Percentiles rank a stretch among this genome's conserved stretches.
These are phyloP conservation scores for Panulirus ornatus DNA, from an alignment of 1,140 invertebrate species.

Conservation along the genomic window DNA sequence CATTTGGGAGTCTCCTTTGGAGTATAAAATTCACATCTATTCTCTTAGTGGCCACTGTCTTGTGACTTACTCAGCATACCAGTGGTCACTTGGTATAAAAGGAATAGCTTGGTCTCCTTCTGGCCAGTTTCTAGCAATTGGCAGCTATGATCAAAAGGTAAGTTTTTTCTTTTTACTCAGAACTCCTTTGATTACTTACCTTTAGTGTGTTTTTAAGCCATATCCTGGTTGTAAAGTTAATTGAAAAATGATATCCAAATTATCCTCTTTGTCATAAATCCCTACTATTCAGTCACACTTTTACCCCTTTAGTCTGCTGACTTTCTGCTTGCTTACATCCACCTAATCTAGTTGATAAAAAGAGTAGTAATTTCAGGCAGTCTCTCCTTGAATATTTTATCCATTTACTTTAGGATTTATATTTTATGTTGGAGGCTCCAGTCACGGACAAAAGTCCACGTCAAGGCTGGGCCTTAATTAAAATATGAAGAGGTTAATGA, in stretches of 20 bases:
- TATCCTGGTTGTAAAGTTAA: neutral
- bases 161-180: constrained; percentile 28
- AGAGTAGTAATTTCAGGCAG: too few species aligned
- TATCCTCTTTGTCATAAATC: neutral
- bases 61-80: constrained; percentile 78
- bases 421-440: too few species aligned
- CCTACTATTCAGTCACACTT: neutral
- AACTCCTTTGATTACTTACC: neutral
- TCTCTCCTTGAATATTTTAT: too few species aligned
- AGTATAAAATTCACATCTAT: constrained; percentile 79
- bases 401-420: too few species aligned
- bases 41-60: constrained; percentile 79
- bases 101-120: constrained; percentile 79
- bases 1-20: constrained; percentile 79
- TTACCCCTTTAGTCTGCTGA: neutral
- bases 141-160: constrained; percentile 80
- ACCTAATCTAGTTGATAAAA: neutral
- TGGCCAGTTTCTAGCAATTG: constrained; percentile 79
- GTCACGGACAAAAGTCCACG: too few species aligned
- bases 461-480: too few species aligned
- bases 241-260: constrained; percentile 70
- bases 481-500: too few species aligned
- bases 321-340: neutral
- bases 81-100: constrained; percentile 79
- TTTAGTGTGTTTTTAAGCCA: neutral